These are phyloP conservation scores for Elachura formosa DNA, from an alignment of 2,113 vertebrate species.

Conservation along the genomic window DNA sequence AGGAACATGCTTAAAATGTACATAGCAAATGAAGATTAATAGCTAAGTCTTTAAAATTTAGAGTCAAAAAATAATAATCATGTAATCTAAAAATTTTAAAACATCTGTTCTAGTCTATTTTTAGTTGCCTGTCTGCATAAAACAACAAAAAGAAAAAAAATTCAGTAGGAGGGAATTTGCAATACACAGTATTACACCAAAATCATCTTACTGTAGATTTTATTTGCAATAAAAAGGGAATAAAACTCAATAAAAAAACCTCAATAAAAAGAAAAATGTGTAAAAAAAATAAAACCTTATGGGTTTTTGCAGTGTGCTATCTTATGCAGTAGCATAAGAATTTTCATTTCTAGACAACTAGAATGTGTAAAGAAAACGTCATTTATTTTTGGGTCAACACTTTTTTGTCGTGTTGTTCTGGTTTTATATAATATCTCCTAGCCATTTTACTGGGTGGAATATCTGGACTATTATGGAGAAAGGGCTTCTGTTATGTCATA, in stretches of 20 bases:
- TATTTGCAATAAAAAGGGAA: constrained; percentile 30
- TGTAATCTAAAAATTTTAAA: neutral
- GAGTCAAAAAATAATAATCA: neutral
- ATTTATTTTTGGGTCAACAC: neutral
- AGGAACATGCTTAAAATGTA: neutral
- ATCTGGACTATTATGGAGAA: neutral
- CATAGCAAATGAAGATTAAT: neutral
- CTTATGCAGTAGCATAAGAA: neutral
- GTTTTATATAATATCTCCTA: neutral
- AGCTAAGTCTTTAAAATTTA: neutral
- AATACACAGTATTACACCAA: neutral
- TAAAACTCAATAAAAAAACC: constrained; percentile 29
- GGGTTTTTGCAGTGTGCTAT: neutral
- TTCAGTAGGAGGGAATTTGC: neutral
- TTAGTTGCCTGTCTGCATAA: neutral
- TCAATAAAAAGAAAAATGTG: constrained; percentile 3
- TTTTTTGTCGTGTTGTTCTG: neutral
- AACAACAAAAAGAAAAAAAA: neutral
- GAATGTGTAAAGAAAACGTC: neutral
- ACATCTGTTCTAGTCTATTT: neutral
- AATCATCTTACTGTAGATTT: neutral
- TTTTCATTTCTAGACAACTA: neutral
- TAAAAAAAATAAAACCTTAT: neutral
- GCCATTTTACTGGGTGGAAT: neutral
- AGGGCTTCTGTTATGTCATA: neutral